Conservation (phyloP, 1,140 invertebrate genomes). For the Drosophila mayri region DNA sequence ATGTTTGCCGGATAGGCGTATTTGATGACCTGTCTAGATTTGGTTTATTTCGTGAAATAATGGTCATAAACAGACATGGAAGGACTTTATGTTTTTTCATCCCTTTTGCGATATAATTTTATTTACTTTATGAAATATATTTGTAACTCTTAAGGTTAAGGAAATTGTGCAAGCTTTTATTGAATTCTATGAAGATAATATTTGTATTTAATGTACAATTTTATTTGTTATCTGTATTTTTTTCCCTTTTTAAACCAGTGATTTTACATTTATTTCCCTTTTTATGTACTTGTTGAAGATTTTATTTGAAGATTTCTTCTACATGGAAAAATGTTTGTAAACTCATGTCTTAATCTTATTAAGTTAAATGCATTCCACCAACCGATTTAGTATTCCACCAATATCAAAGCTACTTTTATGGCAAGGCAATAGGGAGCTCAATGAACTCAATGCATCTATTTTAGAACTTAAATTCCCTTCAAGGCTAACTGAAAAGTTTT, state of each 20-base stretch:
- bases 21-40: conserved; percentile 15
- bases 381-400: background rate
- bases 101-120: background rate
- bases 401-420: background rate
- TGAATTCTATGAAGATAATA: background rate
- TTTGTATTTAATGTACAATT: too few relatives aligned
- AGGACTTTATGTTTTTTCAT: background rate
- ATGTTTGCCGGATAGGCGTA: background rate
- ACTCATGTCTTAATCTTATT: background rate
- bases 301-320: background rate
- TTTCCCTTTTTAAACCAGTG: background rate
- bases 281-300: background rate
- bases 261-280: background rate
- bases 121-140: background rate
- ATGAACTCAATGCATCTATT: background rate
- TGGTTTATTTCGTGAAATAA: background rate
- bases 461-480: background rate
- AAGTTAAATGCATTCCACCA: background rate
- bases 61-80: background rate
- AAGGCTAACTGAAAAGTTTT: conserved; percentile 1
- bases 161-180: background rate
- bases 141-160: background rate
- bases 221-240: too few relatives aligned
- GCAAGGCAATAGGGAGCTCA: background rate
- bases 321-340: background rate